These are phyloP conservation scores for Cromileptes altivelis DNA, from an alignment of 2,113 vertebrate species.

Conservation along the genomic window DNA sequence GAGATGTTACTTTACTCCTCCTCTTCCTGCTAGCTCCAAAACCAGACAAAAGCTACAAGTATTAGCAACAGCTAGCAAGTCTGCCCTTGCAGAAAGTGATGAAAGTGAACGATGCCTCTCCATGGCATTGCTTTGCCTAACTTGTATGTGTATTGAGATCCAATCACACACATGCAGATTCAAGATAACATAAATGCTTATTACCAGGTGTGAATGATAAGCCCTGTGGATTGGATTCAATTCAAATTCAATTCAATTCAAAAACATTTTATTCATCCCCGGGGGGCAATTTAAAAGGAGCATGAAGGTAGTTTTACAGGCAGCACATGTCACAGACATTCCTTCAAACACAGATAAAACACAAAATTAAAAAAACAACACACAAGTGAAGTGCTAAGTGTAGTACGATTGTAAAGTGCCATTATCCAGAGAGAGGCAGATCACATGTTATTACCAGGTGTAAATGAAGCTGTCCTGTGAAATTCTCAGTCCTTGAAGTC, in stretches of 20 bases:
- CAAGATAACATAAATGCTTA: not conserved
- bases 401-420: not conserved
- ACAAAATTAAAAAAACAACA: too few relatives aligned
- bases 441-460: not conserved
- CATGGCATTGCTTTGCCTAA: not conserved
- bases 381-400: too few relatives aligned
- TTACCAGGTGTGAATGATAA: not conserved
- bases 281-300: too few relatives aligned
- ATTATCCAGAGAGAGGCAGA: not conserved
- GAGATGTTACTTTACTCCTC: slow-evolving; percentile 26
- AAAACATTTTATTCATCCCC: too few relatives aligned
- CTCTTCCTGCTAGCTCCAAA: not conserved
- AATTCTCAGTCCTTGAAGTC: not conserved
- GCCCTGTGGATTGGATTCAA: not conserved
- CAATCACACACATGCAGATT: not conserved
- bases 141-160: not conserved
- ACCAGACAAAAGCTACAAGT: not conserved
- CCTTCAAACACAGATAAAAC: too few relatives aligned
- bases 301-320: too few relatives aligned
- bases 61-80: not conserved
- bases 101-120: too few relatives aligned
- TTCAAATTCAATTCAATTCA: too few relatives aligned
- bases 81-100: too few relatives aligned
- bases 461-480: not conserved
- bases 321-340: too few relatives aligned